These are phyloP conservation scores for Girardia tigrina DNA, from an alignment of 2,888 invertebrate genomes.

Conservation along the genomic window DNA sequence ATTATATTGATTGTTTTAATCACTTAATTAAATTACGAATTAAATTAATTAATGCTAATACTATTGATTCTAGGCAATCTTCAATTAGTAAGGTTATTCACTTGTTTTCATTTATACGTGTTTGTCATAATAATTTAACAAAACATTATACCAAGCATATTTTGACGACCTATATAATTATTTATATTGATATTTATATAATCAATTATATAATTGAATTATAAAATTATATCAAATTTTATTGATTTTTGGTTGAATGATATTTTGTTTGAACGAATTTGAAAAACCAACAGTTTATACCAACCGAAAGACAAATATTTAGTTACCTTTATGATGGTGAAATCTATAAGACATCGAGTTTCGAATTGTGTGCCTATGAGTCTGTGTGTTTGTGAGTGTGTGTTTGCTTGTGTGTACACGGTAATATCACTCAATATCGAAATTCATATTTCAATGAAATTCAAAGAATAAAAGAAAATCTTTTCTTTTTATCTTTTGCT, in stretches of 20 bases:
- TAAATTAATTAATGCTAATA: background rate
- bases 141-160: slow-evolving; percentile 9
- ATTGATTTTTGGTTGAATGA: no score
- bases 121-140: background rate
- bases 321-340: background rate
- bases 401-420: background rate
- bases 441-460: background rate
- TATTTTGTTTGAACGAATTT: slow-evolving; percentile 1
- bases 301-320: background rate
- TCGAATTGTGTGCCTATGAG: background rate
- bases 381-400: background rate
- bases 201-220: slow-evolving; percentile 2
- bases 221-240: slow-evolving; percentile 4
- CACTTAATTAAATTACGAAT: slow-evolving; percentile 7
- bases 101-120: slow-evolving; percentile 11
- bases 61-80: background rate
- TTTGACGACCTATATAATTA: background rate
- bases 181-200: slow-evolving; percentile 14
- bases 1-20: no score
- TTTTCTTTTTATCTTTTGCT: background rate
- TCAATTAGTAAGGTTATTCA: slow-evolving; percentile 12
- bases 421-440: background rate
- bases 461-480: background rate
- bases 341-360: background rate
- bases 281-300: background rate